Conservation (phyloP, 2,888 invertebrate species). For the Nysson spinosus region DNA sequence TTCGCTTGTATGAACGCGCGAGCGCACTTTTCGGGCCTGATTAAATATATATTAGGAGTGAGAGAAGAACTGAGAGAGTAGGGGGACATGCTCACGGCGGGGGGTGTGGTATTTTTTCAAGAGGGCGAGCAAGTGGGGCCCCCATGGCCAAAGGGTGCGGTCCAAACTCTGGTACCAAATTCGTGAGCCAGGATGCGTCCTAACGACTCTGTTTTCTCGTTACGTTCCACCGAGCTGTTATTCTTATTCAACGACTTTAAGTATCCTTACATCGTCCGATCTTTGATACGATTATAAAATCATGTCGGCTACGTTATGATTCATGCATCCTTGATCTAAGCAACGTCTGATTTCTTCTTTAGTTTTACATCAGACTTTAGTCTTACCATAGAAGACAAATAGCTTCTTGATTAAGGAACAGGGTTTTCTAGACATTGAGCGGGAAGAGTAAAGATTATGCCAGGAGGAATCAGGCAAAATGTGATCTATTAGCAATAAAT, state of each 20-base stretch:
- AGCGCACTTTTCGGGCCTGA: conserved; percentile 70
- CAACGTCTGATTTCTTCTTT: neutral
- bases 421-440: neutral
- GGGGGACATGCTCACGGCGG: conserved; percentile 63
- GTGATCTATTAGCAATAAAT: conserved; percentile 1
- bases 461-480: conserved; percentile 1
- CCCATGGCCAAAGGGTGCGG: conserved; percentile 66
- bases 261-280: conserved; percentile 14
- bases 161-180: conserved; percentile 56
- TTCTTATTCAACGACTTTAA: conserved; percentile 52
- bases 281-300: conserved; percentile 8
- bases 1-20: conserved; percentile 45
- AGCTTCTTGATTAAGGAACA: conserved; percentile 17
- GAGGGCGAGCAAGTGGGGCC: conserved; percentile 59
- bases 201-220: conserved; percentile 61
- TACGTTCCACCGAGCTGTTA: conserved; percentile 58
- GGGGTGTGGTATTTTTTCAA: conserved; percentile 74
- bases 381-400: conserved; percentile 13
- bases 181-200: conserved; percentile 46
- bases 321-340: neutral
- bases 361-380: conserved; percentile 17
- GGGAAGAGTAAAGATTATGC: conserved; percentile 18
- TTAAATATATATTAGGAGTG: conserved; percentile 75
- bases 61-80: conserved; percentile 46
- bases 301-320: no score